Evolutionary conservation across 2,113 vertebrate species (phyloP).

Genomic region (Dipodomys ordii): DNA sequence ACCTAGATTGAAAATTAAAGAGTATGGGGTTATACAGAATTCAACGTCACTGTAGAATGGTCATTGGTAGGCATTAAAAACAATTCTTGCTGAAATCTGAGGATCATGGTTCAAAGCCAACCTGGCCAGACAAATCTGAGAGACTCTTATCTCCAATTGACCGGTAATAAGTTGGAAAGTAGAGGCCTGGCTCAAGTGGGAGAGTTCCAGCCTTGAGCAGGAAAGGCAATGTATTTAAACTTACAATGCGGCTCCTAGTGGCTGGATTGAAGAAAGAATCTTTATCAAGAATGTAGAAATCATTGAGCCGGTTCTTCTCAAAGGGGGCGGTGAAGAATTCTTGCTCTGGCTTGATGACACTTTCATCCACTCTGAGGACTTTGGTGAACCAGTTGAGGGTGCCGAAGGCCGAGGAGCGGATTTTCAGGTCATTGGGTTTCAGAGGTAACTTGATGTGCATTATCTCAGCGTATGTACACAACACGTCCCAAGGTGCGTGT

Average conservation of each 20-base stretch:
- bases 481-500: constrained; percentile 94
- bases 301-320: constrained; percentile 89
- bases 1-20: constrained; percentile 85
- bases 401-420: constrained; percentile 86
- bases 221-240: constrained; percentile 63
- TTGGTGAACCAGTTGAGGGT: constrained; percentile 88
- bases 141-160: too few species aligned
- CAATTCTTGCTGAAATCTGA: background rate
- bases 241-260: constrained; percentile 95
- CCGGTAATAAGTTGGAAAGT: too few species aligned
- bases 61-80: background rate
- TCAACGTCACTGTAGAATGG: background rate
- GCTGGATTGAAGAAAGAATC: constrained; percentile 94
- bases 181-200: too few species aligned
- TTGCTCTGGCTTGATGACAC: constrained; percentile 90
- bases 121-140: too few species aligned
- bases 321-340: constrained; percentile 96
- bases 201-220: too few species aligned
- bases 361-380: constrained; percentile 90
- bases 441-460: constrained; percentile 96
- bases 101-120: too few species aligned
- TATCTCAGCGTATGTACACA: constrained; percentile 93
- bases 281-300: constrained; percentile 90
- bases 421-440: constrained; percentile 89
- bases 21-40: background rate